Base-by-base conservation (phyloP, 2,797 vertebrate genomes). In the Kryptolebias ocellatus region DNA sequence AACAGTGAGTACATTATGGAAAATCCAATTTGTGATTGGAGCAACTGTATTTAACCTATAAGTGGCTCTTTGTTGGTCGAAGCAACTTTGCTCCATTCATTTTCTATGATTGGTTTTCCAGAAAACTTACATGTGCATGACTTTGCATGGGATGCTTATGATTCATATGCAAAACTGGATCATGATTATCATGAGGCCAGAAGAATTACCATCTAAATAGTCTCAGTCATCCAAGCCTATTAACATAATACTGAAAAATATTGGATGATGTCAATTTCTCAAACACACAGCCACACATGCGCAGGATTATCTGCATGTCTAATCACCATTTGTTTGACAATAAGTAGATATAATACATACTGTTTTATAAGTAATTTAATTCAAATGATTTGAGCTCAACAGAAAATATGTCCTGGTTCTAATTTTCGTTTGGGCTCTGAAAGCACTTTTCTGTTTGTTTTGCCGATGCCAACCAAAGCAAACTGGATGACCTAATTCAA, bases 21-120 rank as follows among this genome's bases (percentile, higher is more conserved):
- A 90, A 90, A 90, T 90, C 78, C 77, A 83, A 89, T 90, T 88
- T 91, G 83, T 88, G 88, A 92, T 90, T 91, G 83, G 80, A 87
- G 79, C 87, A 89, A 90, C 78, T 84, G 80, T 72, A 72, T 79
- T 76, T 78, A 83, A 88, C 87, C 82, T 86, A 83, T 88, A 76
- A 83, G 71, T 79, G 67, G 66, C 52, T 83, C 66, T 90, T 81
- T 85, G 82, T 78, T 73, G 77, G 72, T 83, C 75, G 52, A 69
- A 83, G 71, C 50, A 65, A 70, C 82, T 82, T 74, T 84, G 74
- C 86, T 83, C 79, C 80, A 85, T 78, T 69, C 85, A 51, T 79
- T 89, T 87, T 86, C 81, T 82, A 67, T 88, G 72, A 86, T 83
- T 85, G 68, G 56, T 90, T 87, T 89, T 88, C 83, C 86, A 84